A percentile compares a stretch with the other conserved stretches of the same genome.
phyloP scores from a whole-genome alignment of 2,113 vertebrate genomes.

The Ctenomys sociabilis region DNA sequence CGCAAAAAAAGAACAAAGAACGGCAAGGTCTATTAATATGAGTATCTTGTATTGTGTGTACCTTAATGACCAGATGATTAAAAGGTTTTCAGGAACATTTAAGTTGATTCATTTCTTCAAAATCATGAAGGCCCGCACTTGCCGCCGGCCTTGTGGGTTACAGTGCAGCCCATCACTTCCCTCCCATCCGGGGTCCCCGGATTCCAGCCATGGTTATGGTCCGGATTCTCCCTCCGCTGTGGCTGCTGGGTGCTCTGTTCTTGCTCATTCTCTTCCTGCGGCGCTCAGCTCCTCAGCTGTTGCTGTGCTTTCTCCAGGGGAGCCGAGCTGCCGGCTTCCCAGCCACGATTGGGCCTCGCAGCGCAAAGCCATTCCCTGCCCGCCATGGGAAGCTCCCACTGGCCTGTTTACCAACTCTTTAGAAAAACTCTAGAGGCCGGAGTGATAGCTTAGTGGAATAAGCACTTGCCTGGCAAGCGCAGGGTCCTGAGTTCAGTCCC shows the following conservation, averaged over 20 bases:
- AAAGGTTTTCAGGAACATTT: conserved; percentile 58
- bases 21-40: conserved; percentile 39
- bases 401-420: not conserved
- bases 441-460: too few relatives aligned
- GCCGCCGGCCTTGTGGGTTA: conserved; percentile 18
- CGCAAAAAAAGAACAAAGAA: not conserved
- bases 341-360: not conserved
- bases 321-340: not conserved
- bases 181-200: conserved; percentile 60
- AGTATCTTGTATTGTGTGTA: too few relatives aligned
- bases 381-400: not conserved
- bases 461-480: too few relatives aligned
- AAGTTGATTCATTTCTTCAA: conserved; percentile 59
- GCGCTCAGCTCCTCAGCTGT: not conserved
- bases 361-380: not conserved
- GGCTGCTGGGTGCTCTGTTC: not conserved
- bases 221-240: conserved; percentile 32
- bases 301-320: not conserved
- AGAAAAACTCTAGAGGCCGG: conserved; percentile 36
- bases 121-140: not conserved
- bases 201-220: conserved; percentile 58
- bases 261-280: conserved; percentile 1
- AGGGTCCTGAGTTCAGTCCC: too few relatives aligned
- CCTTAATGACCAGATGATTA: conserved; percentile 54
- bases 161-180: conserved; percentile 53